phyloP scores from a whole-genome alignment of 2,113 vertebrate genomes.

The Vidua chalybeata region DNA sequence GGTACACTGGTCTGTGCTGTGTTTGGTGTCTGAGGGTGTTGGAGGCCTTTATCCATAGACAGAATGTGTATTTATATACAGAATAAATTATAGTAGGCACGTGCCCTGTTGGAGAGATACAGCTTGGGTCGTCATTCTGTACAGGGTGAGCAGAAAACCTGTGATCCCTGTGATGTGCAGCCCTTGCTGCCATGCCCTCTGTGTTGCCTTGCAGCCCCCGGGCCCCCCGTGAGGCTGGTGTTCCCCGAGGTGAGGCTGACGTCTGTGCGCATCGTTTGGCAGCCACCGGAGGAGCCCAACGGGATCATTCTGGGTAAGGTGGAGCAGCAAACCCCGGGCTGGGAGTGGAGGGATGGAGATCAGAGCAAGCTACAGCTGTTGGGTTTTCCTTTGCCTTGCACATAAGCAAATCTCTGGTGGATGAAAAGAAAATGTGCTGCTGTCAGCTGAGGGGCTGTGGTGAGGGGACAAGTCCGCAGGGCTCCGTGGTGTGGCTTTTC shows the following conservation, averaged over 20 bases:
- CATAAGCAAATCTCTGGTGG: neutral
- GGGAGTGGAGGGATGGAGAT: neutral
- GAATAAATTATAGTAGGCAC: neutral
- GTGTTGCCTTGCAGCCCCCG: slow-evolving; percentile 79
- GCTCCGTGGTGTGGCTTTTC: neutral
- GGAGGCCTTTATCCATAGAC: neutral
- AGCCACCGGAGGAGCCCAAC: slow-evolving; percentile 88
- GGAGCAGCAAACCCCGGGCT: neutral
- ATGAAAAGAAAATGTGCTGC: neutral
- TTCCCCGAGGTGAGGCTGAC: slow-evolving; percentile 92
- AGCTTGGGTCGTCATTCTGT: rapidly evolving
- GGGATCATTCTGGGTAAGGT: slow-evolving; percentile 90
- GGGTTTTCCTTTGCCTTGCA: neutral
- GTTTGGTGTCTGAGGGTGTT: neutral
- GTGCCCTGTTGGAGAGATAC: rapidly evolving
- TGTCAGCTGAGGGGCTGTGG: neutral
- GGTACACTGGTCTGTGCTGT: neutral
- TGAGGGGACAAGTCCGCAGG: neutral
- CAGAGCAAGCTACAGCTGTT: neutral
- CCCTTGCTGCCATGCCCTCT: neutral
- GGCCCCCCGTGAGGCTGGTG: slow-evolving; percentile 86
- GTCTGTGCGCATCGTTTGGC: slow-evolving; percentile 89
- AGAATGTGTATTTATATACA: neutral
- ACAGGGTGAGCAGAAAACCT: neutral
- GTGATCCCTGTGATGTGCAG: neutral